Conservation (phyloP, 2,797 vertebrate species). For the Gymnothorax javanicus region DNA sequence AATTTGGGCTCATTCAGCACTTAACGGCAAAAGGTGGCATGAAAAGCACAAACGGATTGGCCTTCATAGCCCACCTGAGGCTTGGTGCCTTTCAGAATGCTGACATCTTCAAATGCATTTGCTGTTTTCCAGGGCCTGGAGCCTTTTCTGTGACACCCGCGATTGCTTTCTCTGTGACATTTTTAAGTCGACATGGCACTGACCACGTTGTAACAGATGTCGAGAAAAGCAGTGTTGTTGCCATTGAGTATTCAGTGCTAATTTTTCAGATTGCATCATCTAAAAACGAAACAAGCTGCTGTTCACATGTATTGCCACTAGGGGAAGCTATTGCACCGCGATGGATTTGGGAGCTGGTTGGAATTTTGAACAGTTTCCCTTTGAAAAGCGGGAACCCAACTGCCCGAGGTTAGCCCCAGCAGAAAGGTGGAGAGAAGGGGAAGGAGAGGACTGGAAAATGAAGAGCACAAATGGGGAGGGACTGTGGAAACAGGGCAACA, state of each 20-base stretch:
- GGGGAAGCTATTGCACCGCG: conserved; percentile 43
- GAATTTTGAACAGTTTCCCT: not conserved
- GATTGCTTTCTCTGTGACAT: not conserved
- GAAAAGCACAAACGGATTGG: no score
- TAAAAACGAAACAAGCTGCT: conserved; percentile 24
- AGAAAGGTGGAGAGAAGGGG: no score
- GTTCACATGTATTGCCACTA: conserved; percentile 47
- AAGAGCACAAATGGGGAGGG: no score
- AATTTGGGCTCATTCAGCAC: no score
- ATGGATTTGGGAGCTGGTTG: not conserved
- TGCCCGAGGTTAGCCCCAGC: no score
- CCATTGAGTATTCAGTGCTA: not conserved
- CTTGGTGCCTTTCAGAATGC: not conserved
- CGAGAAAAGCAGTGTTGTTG: not conserved
- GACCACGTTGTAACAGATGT: not conserved
- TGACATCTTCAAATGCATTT: not conserved
- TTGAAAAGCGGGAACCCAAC: not conserved
- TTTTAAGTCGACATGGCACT: not conserved
- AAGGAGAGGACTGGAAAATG: no score
- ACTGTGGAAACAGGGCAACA: no score
- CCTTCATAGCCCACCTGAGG: no score
- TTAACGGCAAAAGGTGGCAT: no score
- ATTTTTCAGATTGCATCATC: not conserved
- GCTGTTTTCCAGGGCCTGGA: not conserved
- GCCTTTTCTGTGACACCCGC: not conserved